These are phyloP conservation scores for Sinocyclocheilus anshuiensis DNA, from an alignment of 2,113 vertebrate genomes.

Conservation along the genomic window DNA sequence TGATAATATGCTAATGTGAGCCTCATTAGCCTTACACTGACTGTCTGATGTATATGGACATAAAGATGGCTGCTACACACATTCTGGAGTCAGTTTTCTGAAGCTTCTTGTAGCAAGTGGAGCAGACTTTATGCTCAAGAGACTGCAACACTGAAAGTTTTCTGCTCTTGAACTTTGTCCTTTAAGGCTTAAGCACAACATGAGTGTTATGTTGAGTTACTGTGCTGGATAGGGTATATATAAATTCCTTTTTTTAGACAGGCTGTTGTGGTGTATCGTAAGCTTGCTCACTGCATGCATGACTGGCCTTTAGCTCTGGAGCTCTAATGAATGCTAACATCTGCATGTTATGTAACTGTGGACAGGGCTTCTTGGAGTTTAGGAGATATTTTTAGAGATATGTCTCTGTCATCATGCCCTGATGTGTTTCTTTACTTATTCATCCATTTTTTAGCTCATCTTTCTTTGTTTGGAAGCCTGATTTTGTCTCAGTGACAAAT, in stretches of 20 bases:
- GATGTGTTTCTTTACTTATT: not conserved
- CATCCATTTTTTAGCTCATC: not conserved
- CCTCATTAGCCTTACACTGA: slow-evolving; percentile 22
- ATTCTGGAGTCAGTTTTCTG: not conserved
- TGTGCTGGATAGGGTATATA: not conserved
- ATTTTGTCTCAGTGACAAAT: not conserved
- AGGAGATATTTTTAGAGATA: not conserved
- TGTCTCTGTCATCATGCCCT: slow-evolving; percentile 6
- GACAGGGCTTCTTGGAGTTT: not conserved
- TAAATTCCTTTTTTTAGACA: not conserved
- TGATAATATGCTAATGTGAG: not conserved
- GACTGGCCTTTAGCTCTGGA: not conserved
- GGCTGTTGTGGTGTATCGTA: not conserved
- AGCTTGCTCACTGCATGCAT: slow-evolving; percentile 25
- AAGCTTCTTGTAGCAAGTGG: not conserved
- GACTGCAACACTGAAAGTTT: slow-evolving; percentile 15
- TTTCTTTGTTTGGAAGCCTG: not conserved
- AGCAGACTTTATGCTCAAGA: slow-evolving; percentile 13
- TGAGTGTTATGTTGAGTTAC: not conserved
- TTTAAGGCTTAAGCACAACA: slow-evolving; percentile 20
- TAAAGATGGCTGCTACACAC: not conserved
- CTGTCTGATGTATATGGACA: slow-evolving; percentile 2
- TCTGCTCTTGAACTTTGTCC: slow-evolving; percentile 4
- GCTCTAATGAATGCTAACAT: slow-evolving; percentile 24
- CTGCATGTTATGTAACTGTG: slow-evolving; percentile 31